phyloP scores from a whole-genome alignment of 1,140 invertebrate species.

The Eulimnadia texana region DNA sequence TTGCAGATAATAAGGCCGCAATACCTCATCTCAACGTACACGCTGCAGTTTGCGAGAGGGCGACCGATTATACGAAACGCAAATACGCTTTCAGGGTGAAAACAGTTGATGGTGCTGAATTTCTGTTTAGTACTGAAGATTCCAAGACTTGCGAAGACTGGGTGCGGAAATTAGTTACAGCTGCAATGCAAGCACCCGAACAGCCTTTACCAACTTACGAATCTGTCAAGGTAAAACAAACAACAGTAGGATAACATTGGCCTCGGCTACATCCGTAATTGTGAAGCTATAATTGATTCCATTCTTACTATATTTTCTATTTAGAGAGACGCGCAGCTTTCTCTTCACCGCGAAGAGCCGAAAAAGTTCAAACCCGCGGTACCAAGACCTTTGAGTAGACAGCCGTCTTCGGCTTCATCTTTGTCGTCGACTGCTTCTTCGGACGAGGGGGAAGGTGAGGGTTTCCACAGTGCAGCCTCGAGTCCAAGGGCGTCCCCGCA shows the following conservation, averaged over 20 bases:
- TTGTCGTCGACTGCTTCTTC: not conserved
- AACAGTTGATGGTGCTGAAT: slow-evolving; percentile 81
- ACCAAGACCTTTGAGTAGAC: not conserved
- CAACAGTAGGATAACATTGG: too few relatives aligned
- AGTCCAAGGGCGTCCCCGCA: not conserved
- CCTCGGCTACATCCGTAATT: not conserved
- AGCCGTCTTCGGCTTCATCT: not conserved
- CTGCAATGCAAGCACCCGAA: slow-evolving; percentile 76
- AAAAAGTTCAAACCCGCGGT: not conserved
- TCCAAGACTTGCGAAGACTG: slow-evolving; percentile 73
- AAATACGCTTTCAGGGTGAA: slow-evolving; percentile 79
- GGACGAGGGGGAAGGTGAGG: slow-evolving; percentile 3
- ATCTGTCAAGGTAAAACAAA: slow-evolving; percentile 28
- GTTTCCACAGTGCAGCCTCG: slow-evolving; percentile 5
- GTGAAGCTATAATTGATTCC: not conserved
- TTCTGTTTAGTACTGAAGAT: slow-evolving; percentile 63
- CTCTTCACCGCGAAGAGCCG: not conserved
- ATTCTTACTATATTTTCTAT: not conserved
- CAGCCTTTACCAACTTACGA: slow-evolving; percentile 74
- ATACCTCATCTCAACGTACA: slow-evolving; percentile 78
- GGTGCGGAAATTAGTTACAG: slow-evolving; percentile 86
- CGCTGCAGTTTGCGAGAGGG: slow-evolving; percentile 65
- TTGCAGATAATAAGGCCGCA: slow-evolving; percentile 68
- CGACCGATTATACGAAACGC: slow-evolving; percentile 86
- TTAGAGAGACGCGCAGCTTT: too few relatives aligned